Percentiles rank a stretch among this genome's conserved stretches.
Evolutionary conservation across 2,888 invertebrate genomes (phyloP).

Genomic region (Metellina segmentata): DNA sequence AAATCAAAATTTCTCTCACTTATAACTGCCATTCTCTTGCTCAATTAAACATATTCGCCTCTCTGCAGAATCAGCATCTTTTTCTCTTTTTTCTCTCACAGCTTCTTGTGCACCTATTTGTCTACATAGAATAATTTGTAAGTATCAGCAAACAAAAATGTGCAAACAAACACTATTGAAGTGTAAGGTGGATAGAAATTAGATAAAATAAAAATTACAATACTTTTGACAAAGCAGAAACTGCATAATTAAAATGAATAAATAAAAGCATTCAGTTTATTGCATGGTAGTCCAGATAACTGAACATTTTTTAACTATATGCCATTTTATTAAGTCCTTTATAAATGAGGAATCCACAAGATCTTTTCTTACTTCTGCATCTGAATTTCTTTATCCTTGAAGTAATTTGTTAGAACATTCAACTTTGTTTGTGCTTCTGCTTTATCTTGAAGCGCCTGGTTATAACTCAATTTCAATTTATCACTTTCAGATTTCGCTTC

Average conservation of each 20-base stretch:
- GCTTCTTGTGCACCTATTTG: constrained; percentile 84
- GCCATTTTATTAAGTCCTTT: not conserved
- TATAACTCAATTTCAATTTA: constrained; percentile 79
- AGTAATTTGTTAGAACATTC: constrained; percentile 92
- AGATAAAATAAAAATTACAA: too few relatives aligned
- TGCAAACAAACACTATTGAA: too few relatives aligned
- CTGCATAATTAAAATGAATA: too few relatives aligned
- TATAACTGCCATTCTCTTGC: constrained; percentile 77
- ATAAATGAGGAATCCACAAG: not conserved
- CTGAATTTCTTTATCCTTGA: constrained; percentile 93
- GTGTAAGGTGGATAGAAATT: too few relatives aligned
- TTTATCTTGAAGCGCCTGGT: constrained; percentile 86
- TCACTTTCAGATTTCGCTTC: constrained; percentile 79
- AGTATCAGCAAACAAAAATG: too few relatives aligned
- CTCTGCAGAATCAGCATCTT: constrained; percentile 77
- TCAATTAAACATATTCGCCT: constrained; percentile 77
- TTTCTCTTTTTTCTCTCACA: constrained; percentile 80
- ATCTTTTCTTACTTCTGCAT: constrained; percentile 83
- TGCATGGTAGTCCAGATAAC: too few relatives aligned
- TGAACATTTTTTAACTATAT: too few relatives aligned
- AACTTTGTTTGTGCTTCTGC: constrained; percentile 90
- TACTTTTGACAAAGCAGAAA: too few relatives aligned
- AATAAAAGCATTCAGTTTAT: too few relatives aligned
- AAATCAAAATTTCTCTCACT: constrained; percentile 51
- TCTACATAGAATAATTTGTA: constrained; percentile 82